These are phyloP conservation scores for Chondrilla cf. caribensis DNA, from an alignment of 37 sponge, comb jelly and placozoan genomes.

Conservation along the genomic window DNA sequence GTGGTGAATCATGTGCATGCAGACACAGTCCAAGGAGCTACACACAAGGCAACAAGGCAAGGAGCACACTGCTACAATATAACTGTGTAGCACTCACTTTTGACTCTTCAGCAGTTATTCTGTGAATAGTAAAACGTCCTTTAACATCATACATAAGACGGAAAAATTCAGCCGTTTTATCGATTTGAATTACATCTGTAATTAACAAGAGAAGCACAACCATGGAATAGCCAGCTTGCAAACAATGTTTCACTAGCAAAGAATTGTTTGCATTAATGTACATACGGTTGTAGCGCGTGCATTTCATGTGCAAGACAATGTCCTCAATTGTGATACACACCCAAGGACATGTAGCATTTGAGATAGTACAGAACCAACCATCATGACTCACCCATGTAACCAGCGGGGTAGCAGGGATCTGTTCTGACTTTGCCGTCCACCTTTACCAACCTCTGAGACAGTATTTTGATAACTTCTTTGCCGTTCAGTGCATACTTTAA, in stretches of 20 bases:
- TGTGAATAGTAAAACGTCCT: constrained; percentile 93
- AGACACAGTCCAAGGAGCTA: too few relatives aligned
- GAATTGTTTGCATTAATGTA: too few relatives aligned
- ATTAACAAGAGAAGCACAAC: too few relatives aligned
- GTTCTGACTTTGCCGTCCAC: constrained; percentile 97
- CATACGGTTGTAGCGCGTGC: too few relatives aligned
- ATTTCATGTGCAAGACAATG: too few relatives aligned
- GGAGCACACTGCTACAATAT: too few relatives aligned
- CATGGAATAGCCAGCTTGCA: too few relatives aligned
- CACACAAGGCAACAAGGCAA: too few relatives aligned
- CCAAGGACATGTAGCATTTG: background rate
- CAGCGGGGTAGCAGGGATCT: constrained; percentile 89
- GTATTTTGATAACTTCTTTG: constrained; percentile 92
- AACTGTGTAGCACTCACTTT: constrained; percentile 62
- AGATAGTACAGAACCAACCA: background rate
- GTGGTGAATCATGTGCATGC: too few relatives aligned
- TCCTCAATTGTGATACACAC: background rate
- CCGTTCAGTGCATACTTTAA: constrained; percentile 97
- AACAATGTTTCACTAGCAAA: too few relatives aligned
- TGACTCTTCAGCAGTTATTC: constrained; percentile 91
- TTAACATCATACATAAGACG: constrained; percentile 95
- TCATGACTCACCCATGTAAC: constrained; percentile 84
- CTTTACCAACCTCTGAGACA: constrained; percentile 88
- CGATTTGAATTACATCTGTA: constrained; percentile 91
- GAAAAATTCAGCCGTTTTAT: constrained; percentile 94